These are phyloP conservation scores for Cheilosia soror DNA, from an alignment of 2,888 invertebrate genomes.

Conservation along the genomic window DNA sequence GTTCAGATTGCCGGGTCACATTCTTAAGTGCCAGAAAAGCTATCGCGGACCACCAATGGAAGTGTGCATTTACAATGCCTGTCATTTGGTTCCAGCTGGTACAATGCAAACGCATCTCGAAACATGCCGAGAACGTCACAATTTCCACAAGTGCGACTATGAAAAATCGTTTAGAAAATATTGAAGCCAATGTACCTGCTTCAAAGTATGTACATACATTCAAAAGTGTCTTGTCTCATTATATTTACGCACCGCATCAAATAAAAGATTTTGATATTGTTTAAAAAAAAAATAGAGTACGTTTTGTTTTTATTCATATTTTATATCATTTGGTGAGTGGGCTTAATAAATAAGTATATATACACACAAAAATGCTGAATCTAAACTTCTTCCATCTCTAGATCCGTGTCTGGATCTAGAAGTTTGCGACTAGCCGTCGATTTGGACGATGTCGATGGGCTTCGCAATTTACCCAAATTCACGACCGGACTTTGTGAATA, in stretches of 20 bases:
- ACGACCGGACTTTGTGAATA: constrained; percentile 96
- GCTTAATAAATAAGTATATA: constrained; percentile 49
- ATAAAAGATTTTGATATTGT: constrained; percentile 3
- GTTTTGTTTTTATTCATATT: constrained; percentile 18
- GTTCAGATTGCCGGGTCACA: constrained; percentile 78
- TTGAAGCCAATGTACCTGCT: not conserved
- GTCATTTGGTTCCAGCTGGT: constrained; percentile 78
- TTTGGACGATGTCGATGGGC: constrained; percentile 33
- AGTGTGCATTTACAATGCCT: constrained; percentile 82
- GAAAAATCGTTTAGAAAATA: constrained; percentile 58
- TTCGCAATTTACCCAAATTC: constrained; percentile 84
- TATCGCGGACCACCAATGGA: constrained; percentile 79
- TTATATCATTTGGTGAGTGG: constrained; percentile 52
- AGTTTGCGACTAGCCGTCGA: constrained; percentile 77
- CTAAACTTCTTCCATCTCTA: constrained; percentile 81
- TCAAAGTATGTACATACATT: too few species aligned
- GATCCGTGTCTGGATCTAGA: constrained; percentile 80
- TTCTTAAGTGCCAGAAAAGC: constrained; percentile 78
- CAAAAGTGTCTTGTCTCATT: not conserved
- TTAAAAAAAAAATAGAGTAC: constrained; percentile 31
- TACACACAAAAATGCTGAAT: constrained; percentile 3
- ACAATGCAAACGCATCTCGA: constrained; percentile 79
- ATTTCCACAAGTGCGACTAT: constrained; percentile 74
- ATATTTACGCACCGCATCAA: not conserved
- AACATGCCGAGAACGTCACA: constrained; percentile 78